Evolutionary conservation across 2,888 invertebrate genomes (phyloP), one percentile per base, ranked within the genome.

Genomic region (Liodrosophila aerea): DNA sequence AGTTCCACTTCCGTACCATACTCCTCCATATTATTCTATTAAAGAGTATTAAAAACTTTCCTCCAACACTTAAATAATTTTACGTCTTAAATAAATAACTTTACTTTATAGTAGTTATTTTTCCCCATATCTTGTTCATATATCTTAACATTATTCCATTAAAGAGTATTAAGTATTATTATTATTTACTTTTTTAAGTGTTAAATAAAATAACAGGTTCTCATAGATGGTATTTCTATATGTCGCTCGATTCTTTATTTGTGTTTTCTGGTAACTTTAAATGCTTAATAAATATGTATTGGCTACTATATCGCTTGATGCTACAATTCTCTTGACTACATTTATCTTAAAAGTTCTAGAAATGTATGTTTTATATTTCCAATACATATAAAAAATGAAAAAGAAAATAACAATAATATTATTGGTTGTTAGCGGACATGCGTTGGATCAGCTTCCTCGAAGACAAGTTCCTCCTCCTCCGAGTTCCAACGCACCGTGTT

Each of bases 391-490:
- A 22, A 22, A 22, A 50, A 22, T 41, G 15, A 50, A 57, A 57
- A 76, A 73, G 71, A 36, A 80, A 76, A 22, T 22, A 75, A 76
- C 13, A 40, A 54, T 16, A 33, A 57, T 39, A 31, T n/a, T 45
- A 12, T 5, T 13, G n/a, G 22, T 22, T 22, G 22, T 22, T 22
- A 22, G 22, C 22, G 22, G 22, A 22, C 22, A 50, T 43, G 22
- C 15, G 85, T 76, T 43, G 87, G 82, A 59, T 89, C 88, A 46
- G 82, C 88, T 72, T 90, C 90, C 71, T 89, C 89, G 61, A 90
- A 89, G 8, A 84, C 85, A 66, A 90, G 73, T 4, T 89, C 88
- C 47, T 88, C 89, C 7, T 81, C 66, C 7, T 72, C 76, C 22
- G 2, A 5, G 44, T 85, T 87, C 89, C 89, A 90, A 47, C 89